Evolutionary conservation across 2,888 invertebrate species (phyloP).

Genomic region (Omphaloscelis lunosa): DNA sequence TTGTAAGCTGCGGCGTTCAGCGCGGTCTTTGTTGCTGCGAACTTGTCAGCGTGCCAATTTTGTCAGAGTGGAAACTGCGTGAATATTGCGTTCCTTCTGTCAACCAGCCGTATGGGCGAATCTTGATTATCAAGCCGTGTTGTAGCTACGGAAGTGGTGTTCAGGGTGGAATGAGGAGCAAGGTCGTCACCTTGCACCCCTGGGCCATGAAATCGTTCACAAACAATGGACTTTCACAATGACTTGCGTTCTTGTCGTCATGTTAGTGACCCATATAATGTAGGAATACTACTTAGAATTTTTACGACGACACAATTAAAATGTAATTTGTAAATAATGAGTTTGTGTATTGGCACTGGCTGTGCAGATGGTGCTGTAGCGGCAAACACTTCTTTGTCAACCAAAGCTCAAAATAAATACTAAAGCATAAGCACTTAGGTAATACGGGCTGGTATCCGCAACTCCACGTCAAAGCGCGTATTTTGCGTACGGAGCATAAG

Average conservation of each 20-base stretch:
- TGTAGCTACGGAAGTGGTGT: conserved; percentile 24
- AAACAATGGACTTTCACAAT: conserved; percentile 46
- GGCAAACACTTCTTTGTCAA: not conserved
- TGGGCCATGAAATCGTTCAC: conserved; percentile 13
- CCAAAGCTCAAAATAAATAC: not conserved
- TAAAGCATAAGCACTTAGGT: too few relatives aligned
- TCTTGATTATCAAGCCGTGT: conserved; percentile 26
- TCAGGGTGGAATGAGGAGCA: conserved; percentile 39
- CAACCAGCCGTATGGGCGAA: conserved; percentile 35
- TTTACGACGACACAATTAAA: conserved; percentile 52
- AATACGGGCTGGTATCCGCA: too few relatives aligned
- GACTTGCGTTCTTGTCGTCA: conserved; percentile 57
- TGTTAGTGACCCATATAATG: conserved; percentile 53
- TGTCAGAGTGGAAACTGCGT: conserved; percentile 30
- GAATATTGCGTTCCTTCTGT: conserved; percentile 39
- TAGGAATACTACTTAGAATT: not conserved
- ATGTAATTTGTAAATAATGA: conserved; percentile 50
- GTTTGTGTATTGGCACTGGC: not conserved
- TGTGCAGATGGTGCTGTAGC: not conserved
- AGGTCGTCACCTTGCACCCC: conserved; percentile 44
- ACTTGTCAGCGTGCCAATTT: conserved; percentile 68
- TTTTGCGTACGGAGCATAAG: too few relatives aligned
- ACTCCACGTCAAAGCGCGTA: too few relatives aligned
- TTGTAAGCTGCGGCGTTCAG: conserved; percentile 35
- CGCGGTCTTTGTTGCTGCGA: conserved; percentile 55